These are phyloP conservation scores for Thunnus albacares DNA, from an alignment of 2,797 vertebrate species.

Conservation along the genomic window DNA sequence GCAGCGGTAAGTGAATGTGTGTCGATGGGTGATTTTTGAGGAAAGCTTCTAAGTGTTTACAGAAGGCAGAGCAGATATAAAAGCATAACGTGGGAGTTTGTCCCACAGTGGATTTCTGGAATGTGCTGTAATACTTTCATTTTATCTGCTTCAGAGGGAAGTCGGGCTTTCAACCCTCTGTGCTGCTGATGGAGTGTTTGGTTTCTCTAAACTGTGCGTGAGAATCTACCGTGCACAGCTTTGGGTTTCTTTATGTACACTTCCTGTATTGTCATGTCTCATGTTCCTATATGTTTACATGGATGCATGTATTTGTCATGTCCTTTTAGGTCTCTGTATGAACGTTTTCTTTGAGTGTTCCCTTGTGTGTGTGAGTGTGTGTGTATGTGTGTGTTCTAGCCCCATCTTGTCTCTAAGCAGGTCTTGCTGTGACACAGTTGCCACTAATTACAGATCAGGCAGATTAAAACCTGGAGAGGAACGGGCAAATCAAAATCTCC, in stretches of 20 bases:
- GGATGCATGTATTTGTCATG: background rate
- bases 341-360: background rate
- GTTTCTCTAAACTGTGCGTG: constrained; percentile 57
- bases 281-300: constrained; percentile 3
- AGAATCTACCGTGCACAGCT: constrained; percentile 13
- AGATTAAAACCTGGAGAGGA: constrained; percentile 74
- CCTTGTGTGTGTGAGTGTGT: background rate
- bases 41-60: constrained; percentile 74
- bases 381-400: background rate
- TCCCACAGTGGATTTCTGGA: constrained; percentile 74
- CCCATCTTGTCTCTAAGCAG: constrained; percentile 36
- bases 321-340: constrained; percentile 9
- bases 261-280: background rate
- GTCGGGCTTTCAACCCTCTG: constrained; percentile 64
- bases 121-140: constrained; percentile 70
- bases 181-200: constrained; percentile 58
- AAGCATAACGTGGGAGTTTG: constrained; percentile 75
- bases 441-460: constrained; percentile 71
- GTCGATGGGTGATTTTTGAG: constrained; percentile 73
- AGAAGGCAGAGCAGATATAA: constrained; percentile 70
- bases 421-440: constrained; percentile 66
- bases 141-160: constrained; percentile 72
- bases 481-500: constrained; percentile 69
- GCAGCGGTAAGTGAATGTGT: constrained; percentile 53
- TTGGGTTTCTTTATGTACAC: constrained; percentile 13